Percentiles rank a stretch among this genome's conserved stretches.
These are phyloP conservation scores for Ctenochaetus hawaiiensis DNA, from an alignment of 2,797 vertebrate genomes.

Conservation along the genomic window DNA sequence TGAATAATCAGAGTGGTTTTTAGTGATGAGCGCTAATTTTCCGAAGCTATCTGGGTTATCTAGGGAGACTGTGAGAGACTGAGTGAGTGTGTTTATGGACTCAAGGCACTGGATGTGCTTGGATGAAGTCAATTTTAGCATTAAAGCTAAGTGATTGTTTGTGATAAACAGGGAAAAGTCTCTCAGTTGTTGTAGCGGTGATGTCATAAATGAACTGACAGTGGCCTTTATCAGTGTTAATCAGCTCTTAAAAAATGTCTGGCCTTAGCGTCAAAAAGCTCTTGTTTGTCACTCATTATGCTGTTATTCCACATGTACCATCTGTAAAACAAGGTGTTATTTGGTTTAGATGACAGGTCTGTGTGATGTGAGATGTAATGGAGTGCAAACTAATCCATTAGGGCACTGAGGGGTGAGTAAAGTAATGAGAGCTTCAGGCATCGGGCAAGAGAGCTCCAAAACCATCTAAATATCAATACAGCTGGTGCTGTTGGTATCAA, in stretches of 20 bases:
- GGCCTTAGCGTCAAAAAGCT: slow-evolving; percentile 22
- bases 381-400: slow-evolving; percentile 67
- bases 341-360: slow-evolving; percentile 47
- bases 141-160: too few species aligned
- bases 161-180: background rate
- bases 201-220: slow-evolving; percentile 1
- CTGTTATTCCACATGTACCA: slow-evolving; percentile 23
- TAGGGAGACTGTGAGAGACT: too few species aligned
- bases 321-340: slow-evolving; percentile 33
- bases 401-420: slow-evolving; percentile 22
- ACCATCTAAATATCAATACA: slow-evolving; percentile 47
- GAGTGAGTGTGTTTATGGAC: slow-evolving; percentile 12
- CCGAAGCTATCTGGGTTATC: too few species aligned
- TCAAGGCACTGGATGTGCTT: background rate
- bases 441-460: slow-evolving; percentile 29
- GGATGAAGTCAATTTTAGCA: too few species aligned
- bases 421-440: slow-evolving; percentile 23
- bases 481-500: slow-evolving; percentile 35
- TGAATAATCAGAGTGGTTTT: slow-evolving; percentile 7
- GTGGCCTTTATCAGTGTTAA: slow-evolving; percentile 28
- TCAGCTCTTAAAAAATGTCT: slow-evolving; percentile 24
- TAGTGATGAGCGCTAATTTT: background rate
- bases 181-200: too few species aligned
- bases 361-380: slow-evolving; percentile 60
- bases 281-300: slow-evolving; percentile 38